These are phyloP conservation scores for Hippolais icterina DNA, from an alignment of 2,113 vertebrate species.

Conservation along the genomic window DNA sequence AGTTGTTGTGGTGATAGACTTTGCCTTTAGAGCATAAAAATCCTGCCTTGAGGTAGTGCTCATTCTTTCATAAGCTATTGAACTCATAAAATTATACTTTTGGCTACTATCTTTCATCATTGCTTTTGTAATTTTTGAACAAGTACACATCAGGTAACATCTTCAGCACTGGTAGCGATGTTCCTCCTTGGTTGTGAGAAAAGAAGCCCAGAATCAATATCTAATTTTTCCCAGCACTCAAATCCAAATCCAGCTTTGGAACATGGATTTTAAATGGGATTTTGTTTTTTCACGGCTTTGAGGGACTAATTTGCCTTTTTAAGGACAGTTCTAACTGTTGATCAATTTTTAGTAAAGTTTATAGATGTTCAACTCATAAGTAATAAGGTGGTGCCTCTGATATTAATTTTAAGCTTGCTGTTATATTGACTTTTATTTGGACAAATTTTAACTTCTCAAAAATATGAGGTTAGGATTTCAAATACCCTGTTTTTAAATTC, in stretches of 20 bases:
- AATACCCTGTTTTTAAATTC: background rate
- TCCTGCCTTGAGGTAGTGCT: background rate
- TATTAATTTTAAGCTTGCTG: background rate
- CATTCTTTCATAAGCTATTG: background rate
- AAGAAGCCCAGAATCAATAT: background rate
- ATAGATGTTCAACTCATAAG: accelerated
- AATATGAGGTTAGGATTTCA: background rate
- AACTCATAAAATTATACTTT: background rate
- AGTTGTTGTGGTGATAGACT: background rate
- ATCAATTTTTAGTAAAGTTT: background rate
- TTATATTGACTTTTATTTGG: background rate
- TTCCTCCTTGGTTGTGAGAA: background rate
- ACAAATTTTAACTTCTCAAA: background rate
- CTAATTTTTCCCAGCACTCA: background rate
- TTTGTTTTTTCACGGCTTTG: background rate
- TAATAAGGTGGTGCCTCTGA: background rate
- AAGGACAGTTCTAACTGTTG: background rate
- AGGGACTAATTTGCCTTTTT: background rate
- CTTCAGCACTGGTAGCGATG: background rate
- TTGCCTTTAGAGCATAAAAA: background rate
- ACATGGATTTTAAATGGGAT: background rate
- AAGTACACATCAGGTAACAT: background rate
- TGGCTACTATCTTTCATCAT: background rate
- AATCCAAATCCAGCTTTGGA: background rate
- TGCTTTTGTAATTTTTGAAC: background rate